Base-by-base conservation (phyloP, 2,113 vertebrate species). In the Oostethus manadensis region DNA sequence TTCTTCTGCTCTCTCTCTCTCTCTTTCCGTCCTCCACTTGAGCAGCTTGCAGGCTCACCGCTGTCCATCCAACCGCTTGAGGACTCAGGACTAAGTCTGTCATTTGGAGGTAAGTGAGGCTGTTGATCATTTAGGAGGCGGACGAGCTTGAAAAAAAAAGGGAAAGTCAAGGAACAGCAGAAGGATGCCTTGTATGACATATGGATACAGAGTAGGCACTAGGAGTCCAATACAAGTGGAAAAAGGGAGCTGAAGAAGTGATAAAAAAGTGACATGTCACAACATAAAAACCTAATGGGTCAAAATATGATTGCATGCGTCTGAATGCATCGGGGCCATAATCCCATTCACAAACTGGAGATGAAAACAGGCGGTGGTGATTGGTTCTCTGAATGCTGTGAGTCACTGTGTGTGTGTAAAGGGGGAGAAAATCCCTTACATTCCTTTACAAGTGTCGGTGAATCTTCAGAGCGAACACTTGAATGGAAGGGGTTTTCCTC, bases 341-440 rank as follows among this genome's bases (percentile, higher is more conserved):
- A 80, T 80, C 82, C 80, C 86, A 87, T 87, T 87, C 84, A 87
- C 82, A 87, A 87, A 87, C 80, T 71, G 80, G 77, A 84, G 71
- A 76, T 56, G 73, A 58, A 68, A 77, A 66, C 64, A 67, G 68
- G 38, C 64, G 29, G 69, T 62, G 58, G 57, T 79, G 77, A 86
- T 87, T 87, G 85, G 85, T 56, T 84, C 71, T 64, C 78, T 8
- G 22, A 73, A 66, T 16, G 11, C 73, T 70, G 71, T 79, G 71
- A 55, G 56, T 58, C 43, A 15, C 73, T 56, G 38, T 16, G 14
- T 69, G 73, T 68, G 10, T 63, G 56, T 61, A 68, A 35, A 51
- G 16, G 16, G 46, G 51, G 42, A 11, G 43, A 49, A 60, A 51
- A 57, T 14, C 48, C 57, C 56, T 71, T 65, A 50, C 22, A 62